Evolutionary conservation across 2,113 vertebrate species (phyloP).

Genomic region (Gambusia affinis): DNA sequence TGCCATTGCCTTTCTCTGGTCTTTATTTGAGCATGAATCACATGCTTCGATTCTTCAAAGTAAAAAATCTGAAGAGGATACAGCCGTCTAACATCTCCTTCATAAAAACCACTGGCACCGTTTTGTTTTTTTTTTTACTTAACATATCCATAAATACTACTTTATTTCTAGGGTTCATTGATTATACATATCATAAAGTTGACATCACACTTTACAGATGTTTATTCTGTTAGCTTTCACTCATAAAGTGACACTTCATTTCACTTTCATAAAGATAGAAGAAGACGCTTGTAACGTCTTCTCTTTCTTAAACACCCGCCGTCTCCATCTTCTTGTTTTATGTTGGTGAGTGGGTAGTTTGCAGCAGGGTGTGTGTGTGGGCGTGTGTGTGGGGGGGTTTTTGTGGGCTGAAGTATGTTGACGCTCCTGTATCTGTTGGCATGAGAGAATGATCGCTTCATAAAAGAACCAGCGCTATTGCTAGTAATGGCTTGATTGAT

Average conservation of each 20-base stretch:
- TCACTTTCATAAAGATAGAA: background rate
- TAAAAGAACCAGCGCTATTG: conserved; percentile 35
- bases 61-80: too few relatives aligned
- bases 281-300: background rate
- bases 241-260: background rate
- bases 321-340: conserved; percentile 44
- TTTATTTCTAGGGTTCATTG: too few relatives aligned
- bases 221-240: too few relatives aligned
- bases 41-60: too few relatives aligned
- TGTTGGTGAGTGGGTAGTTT: conserved; percentile 60
- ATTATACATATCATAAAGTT: too few relatives aligned
- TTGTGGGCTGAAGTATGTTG: conserved; percentile 46
- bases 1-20: too few relatives aligned
- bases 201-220: too few relatives aligned
- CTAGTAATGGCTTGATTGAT: conserved; percentile 4
- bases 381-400: conserved; percentile 52
- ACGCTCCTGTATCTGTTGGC: conserved; percentile 43
- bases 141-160: too few relatives aligned
- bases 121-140: too few relatives aligned
- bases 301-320: conserved; percentile 16
- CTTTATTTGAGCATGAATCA: too few relatives aligned
- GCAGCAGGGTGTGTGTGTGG: conserved; percentile 54
- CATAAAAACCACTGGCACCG: too few relatives aligned
- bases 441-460: conserved; percentile 37
- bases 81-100: too few relatives aligned